Evolutionary conservation across 2,113 vertebrate genomes (phyloP).

Genomic region (Istiophorus platypterus): DNA sequence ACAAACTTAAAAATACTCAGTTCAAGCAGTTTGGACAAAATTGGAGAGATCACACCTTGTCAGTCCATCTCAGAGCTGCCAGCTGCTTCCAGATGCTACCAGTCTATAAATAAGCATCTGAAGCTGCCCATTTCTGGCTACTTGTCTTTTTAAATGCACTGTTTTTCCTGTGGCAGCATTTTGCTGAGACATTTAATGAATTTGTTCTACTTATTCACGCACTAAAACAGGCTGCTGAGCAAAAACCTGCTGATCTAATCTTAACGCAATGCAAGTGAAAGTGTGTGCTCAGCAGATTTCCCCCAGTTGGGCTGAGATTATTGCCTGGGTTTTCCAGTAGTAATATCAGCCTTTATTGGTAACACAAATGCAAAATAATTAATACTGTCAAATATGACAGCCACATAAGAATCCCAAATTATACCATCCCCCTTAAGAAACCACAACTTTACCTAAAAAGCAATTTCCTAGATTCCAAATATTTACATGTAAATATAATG

Average conservation of each 20-base stretch:
- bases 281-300: constrained; percentile 11
- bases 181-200: constrained; percentile 30
- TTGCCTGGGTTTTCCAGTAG: not conserved
- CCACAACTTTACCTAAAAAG: not conserved
- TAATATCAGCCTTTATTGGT: not conserved
- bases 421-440: not conserved
- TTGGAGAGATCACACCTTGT: not conserved
- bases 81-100: constrained; percentile 1
- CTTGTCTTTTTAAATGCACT: not conserved
- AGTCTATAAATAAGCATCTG: not conserved
- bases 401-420: not conserved
- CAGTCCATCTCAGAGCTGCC: not conserved
- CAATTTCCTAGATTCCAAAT: too few relatives aligned
- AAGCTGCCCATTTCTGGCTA: not conserved
- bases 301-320: not conserved
- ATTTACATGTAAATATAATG: too few relatives aligned
- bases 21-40: constrained; percentile 6
- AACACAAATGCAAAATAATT: not conserved
- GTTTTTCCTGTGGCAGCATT: constrained; percentile 9
- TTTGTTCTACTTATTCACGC: constrained; percentile 1
- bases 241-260: constrained; percentile 32
- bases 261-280: constrained; percentile 1
- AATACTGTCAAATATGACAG: not conserved
- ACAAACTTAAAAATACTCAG: constrained; percentile 10
- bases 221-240: not conserved